These are phyloP conservation scores for Galeruca laticollis DNA, from an alignment of 2,888 invertebrate genomes.

Conservation along the genomic window DNA sequence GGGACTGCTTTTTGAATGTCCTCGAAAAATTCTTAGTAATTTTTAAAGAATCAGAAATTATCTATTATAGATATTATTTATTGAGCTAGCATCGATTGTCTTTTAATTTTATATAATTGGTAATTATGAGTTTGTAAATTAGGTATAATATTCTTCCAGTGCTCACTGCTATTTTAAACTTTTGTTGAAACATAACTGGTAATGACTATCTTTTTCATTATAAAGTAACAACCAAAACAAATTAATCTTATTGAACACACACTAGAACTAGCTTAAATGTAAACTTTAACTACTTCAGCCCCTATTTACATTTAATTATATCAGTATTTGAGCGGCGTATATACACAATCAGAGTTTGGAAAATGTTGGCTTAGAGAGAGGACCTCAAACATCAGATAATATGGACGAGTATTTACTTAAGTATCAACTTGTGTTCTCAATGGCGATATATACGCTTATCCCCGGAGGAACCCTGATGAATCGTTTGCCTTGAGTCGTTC, in stretches of 20 bases:
- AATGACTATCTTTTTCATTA: neutral
- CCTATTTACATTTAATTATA: conserved; percentile 35
- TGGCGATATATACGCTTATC: conserved; percentile 24
- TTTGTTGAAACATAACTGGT: neutral
- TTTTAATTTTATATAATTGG: no score
- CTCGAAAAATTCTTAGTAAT: no score
- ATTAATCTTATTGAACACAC: neutral
- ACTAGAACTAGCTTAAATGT: conserved; percentile 19
- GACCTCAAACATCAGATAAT: conserved; percentile 34
- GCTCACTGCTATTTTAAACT: neutral
- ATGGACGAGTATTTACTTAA: conserved; percentile 31
- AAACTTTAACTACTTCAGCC: conserved; percentile 20
- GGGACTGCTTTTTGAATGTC: no score
- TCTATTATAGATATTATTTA: no score
- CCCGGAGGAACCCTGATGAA: conserved; percentile 26
- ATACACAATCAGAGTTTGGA: conserved; percentile 30
- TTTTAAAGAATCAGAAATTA: no score
- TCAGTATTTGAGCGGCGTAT: conserved; percentile 24
- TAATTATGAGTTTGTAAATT: no score
- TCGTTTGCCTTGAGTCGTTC: conserved; percentile 14
- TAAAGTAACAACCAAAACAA: neutral
- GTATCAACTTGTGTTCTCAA: conserved; percentile 28
- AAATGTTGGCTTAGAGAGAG: conserved; percentile 33
- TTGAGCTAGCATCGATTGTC: no score
- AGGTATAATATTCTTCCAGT: no score